Evolutionary conservation across 2,888 invertebrate species (phyloP), one percentile per base, ranked within the genome.

Genomic region (Plagiodera versicolora): DNA sequence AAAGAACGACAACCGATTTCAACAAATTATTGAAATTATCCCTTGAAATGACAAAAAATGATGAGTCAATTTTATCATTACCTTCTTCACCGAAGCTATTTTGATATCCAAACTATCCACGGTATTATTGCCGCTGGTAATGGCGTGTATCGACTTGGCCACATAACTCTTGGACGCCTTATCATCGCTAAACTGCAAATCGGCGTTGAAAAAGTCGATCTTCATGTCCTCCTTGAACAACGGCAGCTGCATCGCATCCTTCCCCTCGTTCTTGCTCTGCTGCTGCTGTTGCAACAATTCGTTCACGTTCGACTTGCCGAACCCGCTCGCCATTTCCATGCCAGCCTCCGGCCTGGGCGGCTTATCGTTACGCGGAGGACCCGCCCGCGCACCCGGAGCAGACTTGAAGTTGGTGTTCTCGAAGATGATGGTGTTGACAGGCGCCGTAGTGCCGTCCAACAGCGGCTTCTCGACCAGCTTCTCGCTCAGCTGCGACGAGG

Each of bases 351-450:
- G n/a, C n/a, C n/a, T n/a, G n/a, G n/a, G n/a, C n/a, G n/a, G n/a
- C n/a, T n/a, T n/a, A n/a, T n/a, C n/a, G n/a, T n/a, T n/a, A n/a
- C n/a, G n/a, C n/a, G n/a, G n/a, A n/a, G n/a, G n/a, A n/a, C n/a
- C n/a, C n/a, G n/a, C n/a, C 9, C 81, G 74, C 50, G 85, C 84
- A 77, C 87, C 88, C 16, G 89, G 87, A 58, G 86, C 88, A 66
- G 89, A 87, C 77, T 93, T 93, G 77, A 90, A 94, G 78, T 94
- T 94, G 1, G 94, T 94, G 77, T 95, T 95, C 76, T 95, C 94
- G 76, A 95, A 94, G 67, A 95, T 94, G 55, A 95, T 90, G 0
- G 94, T 94, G 75, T 92, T 91, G 17, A 93, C 91, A 1, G 92
- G 92, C 0, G 91, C 88, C 4, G 90, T 90, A 2, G 89, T 84